A percentile compares a stretch with the other conserved stretches of the same genome.
Evolutionary conservation across 1,140 invertebrate species (phyloP).

Genomic region (Drosophila bifasciata): DNA sequence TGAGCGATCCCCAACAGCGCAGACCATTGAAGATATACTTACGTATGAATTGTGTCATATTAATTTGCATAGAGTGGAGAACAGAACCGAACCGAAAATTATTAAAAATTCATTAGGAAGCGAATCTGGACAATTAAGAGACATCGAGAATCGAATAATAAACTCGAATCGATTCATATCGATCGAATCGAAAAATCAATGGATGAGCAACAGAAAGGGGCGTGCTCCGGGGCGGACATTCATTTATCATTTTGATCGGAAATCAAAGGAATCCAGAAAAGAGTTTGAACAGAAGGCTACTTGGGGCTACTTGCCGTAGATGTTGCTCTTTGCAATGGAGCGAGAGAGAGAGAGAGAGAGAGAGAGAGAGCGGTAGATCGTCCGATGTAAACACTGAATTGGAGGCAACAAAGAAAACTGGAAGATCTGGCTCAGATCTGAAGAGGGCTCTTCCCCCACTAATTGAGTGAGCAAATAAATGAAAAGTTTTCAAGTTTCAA

Average conservation of each 20-base stretch:
- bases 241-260: slow-evolving; percentile 38
- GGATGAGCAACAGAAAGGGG: neutral
- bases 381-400: slow-evolving; percentile 56
- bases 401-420: slow-evolving; percentile 47
- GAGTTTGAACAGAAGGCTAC: slow-evolving; percentile 64
- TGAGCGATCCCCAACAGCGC: slow-evolving; percentile 5
- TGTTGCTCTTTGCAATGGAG: slow-evolving; percentile 7
- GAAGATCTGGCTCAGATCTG: slow-evolving; percentile 15
- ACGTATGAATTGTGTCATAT: slow-evolving; percentile 63
- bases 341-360: slow-evolving; percentile 21
- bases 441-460: slow-evolving; percentile 25
- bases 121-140: slow-evolving; percentile 67
- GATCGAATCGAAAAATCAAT: slow-evolving; percentile 58
- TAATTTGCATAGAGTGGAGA: slow-evolving; percentile 56
- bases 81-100: slow-evolving; percentile 30
- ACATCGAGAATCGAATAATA: slow-evolving; percentile 53
- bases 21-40: slow-evolving; percentile 22
- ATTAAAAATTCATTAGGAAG: slow-evolving; percentile 73
- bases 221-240: slow-evolving; percentile 20
- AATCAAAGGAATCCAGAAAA: slow-evolving; percentile 32
- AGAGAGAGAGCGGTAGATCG: too few relatives aligned
- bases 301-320: slow-evolving; percentile 44
- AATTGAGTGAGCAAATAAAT: slow-evolving; percentile 78
- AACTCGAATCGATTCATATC: slow-evolving; percentile 41
- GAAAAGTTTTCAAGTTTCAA: slow-evolving; percentile 18